phyloP scores from a whole-genome alignment of 2,888 invertebrate genomes.

The Desoria tigrina region DNA sequence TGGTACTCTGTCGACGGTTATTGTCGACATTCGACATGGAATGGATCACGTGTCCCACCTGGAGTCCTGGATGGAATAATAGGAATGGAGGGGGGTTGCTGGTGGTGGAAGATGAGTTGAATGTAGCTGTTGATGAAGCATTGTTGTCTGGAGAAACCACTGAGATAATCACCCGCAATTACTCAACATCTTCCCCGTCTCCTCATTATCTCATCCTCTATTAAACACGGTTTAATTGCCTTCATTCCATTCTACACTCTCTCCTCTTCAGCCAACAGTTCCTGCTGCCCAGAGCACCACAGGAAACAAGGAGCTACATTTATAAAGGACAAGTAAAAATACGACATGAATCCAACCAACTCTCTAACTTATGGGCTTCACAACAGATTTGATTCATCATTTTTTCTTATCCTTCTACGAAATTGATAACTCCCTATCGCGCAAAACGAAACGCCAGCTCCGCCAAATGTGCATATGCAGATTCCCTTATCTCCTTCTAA shows the following conservation, averaged over 20 bases:
- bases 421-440: no score
- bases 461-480: no score
- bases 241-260: conserved; percentile 1
- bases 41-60: conserved; percentile 4
- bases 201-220: conserved; percentile 9
- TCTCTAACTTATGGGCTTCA: no score
- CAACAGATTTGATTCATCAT: no score
- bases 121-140: conserved; percentile 16
- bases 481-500: no score
- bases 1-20: no score
- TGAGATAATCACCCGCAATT: conserved; percentile 20
- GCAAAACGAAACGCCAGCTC: no score
- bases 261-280: conserved; percentile 8
- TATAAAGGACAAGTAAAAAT: no score
- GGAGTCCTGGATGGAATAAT: not conserved
- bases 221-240: conserved; percentile 6
- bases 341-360: no score
- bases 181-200: conserved; percentile 12
- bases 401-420: no score
- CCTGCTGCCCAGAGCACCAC: not conserved
- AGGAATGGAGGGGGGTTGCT: not conserved
- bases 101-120: not conserved
- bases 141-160: conserved; percentile 12
- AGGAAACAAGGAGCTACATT: no score
- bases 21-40: no score